Conservation (phyloP, 2,797 vertebrate species). For the Lepus oiostolus region DNA sequence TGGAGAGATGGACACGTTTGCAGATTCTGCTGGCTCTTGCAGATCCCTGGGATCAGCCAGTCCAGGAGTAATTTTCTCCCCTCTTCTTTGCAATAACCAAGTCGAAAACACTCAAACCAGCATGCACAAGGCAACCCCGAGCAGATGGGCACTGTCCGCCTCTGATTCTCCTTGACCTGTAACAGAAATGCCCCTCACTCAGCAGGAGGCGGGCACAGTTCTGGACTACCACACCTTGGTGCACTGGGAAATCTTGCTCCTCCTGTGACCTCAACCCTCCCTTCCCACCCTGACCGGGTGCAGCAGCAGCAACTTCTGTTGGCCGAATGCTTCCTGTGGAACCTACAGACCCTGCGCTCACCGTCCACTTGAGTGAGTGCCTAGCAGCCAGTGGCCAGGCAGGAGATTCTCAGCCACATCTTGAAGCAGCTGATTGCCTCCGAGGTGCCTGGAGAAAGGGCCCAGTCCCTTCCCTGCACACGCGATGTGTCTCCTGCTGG, state of each 20-base stretch:
- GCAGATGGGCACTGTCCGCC: not conserved
- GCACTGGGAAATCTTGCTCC: not conserved
- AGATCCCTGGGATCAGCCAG: too few relatives aligned
- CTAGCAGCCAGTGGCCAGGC: slow-evolving; percentile 95
- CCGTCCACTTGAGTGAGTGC: slow-evolving; percentile 95
- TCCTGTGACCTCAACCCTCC: slow-evolving; percentile 72
- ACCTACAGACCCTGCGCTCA: slow-evolving; percentile 93
- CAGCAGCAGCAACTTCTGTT: slow-evolving; percentile 93
- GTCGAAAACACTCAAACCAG: not conserved
- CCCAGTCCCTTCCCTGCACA: too few relatives aligned
- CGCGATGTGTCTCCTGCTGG: not conserved
- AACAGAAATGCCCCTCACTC: not conserved
- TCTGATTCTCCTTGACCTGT: not conserved
- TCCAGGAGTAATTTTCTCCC: not conserved
- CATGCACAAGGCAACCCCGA: not conserved
- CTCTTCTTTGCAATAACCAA: not conserved
- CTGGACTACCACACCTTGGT: not conserved
- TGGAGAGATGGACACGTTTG: not conserved
- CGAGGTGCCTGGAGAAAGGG: not conserved
- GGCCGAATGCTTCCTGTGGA: slow-evolving; percentile 95
- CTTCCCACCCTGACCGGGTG: slow-evolving; percentile 95
- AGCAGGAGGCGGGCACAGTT: not conserved
- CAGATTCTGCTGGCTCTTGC: not conserved
- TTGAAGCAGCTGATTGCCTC: not conserved
- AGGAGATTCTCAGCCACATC: slow-evolving; percentile 66